Evolutionary conservation across 2,888 invertebrate species (phyloP).

Genomic region (Lasiommata megera): DNA sequence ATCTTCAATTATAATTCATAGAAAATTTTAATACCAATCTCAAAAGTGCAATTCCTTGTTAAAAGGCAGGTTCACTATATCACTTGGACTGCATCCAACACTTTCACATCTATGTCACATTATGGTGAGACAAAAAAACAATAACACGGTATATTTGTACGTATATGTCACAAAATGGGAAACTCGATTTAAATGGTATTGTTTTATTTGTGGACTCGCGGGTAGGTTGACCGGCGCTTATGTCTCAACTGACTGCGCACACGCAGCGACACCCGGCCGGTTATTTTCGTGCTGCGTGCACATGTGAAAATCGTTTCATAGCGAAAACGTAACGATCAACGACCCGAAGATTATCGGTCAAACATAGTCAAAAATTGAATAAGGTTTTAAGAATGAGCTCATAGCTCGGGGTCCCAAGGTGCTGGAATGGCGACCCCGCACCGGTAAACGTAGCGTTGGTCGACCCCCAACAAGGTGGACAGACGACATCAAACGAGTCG

Average conservation of each 20-base stretch:
- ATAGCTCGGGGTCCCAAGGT: no score
- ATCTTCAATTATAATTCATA: not conserved
- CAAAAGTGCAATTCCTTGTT: constrained; percentile 49
- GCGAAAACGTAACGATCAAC: constrained; percentile 79
- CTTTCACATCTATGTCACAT: constrained; percentile 46
- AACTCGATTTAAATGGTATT: constrained; percentile 17
- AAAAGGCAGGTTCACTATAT: constrained; percentile 50
- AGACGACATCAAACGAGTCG: no score
- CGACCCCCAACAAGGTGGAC: no score
- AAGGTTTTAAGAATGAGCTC: not conserved
- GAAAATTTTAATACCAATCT: constrained; percentile 46
- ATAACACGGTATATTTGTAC: constrained; percentile 36
- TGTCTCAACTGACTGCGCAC: constrained; percentile 42
- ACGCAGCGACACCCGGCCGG: constrained; percentile 68
- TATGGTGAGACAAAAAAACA: constrained; percentile 30
- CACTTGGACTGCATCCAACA: constrained; percentile 63
- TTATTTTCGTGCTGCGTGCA: constrained; percentile 77
- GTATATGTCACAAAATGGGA: constrained; percentile 13
- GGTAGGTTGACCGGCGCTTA: constrained; percentile 39
- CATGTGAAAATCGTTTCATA: constrained; percentile 74
- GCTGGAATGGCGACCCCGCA: no score
- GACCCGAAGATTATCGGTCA: constrained; percentile 55
- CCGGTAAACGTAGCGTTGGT: no score
- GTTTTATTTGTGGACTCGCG: constrained; percentile 30
- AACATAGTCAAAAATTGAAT: constrained; percentile 3